Evolutionary conservation across 2,888 invertebrate species (phyloP), one percentile per base, ranked within the genome.

Genomic region (Drosophila niveifrons): DNA sequence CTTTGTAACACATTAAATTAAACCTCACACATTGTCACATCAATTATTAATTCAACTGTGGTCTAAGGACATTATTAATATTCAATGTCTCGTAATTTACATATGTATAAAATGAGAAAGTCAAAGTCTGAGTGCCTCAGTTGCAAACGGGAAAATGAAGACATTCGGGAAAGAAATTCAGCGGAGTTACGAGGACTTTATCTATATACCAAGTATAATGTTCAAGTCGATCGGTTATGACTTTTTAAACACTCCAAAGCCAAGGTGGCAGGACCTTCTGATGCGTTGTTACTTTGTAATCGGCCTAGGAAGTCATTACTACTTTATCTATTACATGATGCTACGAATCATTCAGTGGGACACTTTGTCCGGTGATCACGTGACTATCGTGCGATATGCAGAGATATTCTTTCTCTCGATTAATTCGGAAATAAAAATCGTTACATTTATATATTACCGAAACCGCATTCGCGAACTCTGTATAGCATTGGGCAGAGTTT

Each of bases 391-490:
- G 39, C 69, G 66, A 4, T 69, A 66, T 11, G 65, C 55, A 3
- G 59, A 59, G 9, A 7, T 66, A 2, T 39, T 56, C 1, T 55
- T 56, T 17, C 56, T 55, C 1, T 50, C 39, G 1, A 13, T 61
- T 13, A 69, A 65, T 31, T 61, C 66, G 11, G 66, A 61, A 61
- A 61, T 61, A 6, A 63, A 64, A n/a, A 23, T 64, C 1, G 3
- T 44, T 9, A 29, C 64, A 9, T 64, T 64, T 36, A 15, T 47
- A 0, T 57, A 57, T 28, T 64, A 64, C 41, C 47, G 10, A 2
- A 36, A 64, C 3, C 57, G 57, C 6, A 36, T 57, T 10, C 57
- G 57, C 4, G 28, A 50, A 4, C 50, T 64, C 3, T 50, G 41
- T 17, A 9, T 15, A 7, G 50, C 44, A 43, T 29, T 64, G 15